A percentile compares a stretch with the other conserved stretches of the same genome.
phyloP scores from a whole-genome alignment of 2,888 invertebrate species.

The Metacarcinus magister region DNA sequence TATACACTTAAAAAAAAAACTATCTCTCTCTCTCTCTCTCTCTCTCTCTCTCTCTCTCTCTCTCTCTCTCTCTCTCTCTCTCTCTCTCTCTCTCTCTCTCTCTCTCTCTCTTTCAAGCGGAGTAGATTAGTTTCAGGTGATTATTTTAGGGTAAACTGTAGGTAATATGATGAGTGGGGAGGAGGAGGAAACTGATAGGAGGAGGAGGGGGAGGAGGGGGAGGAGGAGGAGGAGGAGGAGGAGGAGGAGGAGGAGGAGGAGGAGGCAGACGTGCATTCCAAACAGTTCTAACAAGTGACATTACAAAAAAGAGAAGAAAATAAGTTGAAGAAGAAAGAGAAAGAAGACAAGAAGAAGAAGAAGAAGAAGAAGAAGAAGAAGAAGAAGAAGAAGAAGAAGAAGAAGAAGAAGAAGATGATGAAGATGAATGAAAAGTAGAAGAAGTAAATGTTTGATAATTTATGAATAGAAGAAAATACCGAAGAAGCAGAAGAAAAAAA shows the following conservation, averaged over 20 bases:
- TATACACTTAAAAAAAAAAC: neutral
- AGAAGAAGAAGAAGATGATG: neutral
- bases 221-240: neutral
- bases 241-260: neutral
- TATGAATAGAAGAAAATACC: neutral
- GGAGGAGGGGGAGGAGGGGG: neutral
- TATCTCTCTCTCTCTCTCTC: neutral
- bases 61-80: slow-evolving; percentile 36
- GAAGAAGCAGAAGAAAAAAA: neutral
- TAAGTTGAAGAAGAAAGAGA: neutral
- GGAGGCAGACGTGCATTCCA: neutral
- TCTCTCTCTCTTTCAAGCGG: neutral
- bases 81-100: slow-evolving; percentile 29
- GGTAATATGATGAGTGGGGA: neutral
- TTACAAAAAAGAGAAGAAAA: neutral
- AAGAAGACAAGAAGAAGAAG: neutral
- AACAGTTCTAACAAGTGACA: neutral
- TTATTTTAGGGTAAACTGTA: slow-evolving; percentile 12
- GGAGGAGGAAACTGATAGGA: neutral
- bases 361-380: neutral
- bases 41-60: slow-evolving; percentile 30
- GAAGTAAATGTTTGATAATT: neutral
- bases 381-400: neutral
- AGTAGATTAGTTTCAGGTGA: slow-evolving; percentile 11
- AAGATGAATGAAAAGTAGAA: neutral